Percentiles rank a stretch among this genome's conserved stretches.
Conservation (phyloP, 1,140 invertebrate species). For the Drosophila ananassae region DNA sequence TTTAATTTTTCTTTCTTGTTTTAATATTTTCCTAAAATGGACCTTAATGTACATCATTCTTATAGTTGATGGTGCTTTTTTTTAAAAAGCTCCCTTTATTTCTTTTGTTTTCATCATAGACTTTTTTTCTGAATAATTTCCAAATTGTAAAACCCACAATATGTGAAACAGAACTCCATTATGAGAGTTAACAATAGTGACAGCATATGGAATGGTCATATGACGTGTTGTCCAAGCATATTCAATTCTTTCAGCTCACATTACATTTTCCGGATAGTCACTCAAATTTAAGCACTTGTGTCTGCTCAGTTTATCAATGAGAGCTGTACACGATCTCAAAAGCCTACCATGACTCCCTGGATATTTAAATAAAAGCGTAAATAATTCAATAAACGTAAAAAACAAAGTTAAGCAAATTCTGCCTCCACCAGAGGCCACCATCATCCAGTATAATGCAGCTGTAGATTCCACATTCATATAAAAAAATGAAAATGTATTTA, state of each 20-base stretch:
- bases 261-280: not conserved
- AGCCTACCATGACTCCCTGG: conserved; percentile 5
- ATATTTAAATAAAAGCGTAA: conserved; percentile 36
- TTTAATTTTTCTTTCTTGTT: too few relatives aligned
- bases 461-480: not conserved
- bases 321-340: not conserved
- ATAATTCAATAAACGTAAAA: conserved; percentile 41
- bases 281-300: conserved; percentile 8
- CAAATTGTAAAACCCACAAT: not conserved
- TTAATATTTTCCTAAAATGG: too few relatives aligned
- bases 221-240: not conserved
- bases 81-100: not conserved
- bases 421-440: not conserved
- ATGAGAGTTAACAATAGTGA: not conserved
- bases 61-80: too few relatives aligned
- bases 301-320: conserved; percentile 2
- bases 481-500: conserved; percentile 26
- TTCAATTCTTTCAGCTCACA: not conserved
- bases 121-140: not conserved
- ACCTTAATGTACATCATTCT: too few relatives aligned
- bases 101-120: not conserved
- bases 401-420: conserved; percentile 22
- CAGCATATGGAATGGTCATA: not conserved
- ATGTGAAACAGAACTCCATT: not conserved
- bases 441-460: conserved; percentile 16